Evolutionary conservation across 92 coral and sea anemone genomes (phyloP), one percentile per base, ranked within the genome.

Genomic region (Porites cylindrica): DNA sequence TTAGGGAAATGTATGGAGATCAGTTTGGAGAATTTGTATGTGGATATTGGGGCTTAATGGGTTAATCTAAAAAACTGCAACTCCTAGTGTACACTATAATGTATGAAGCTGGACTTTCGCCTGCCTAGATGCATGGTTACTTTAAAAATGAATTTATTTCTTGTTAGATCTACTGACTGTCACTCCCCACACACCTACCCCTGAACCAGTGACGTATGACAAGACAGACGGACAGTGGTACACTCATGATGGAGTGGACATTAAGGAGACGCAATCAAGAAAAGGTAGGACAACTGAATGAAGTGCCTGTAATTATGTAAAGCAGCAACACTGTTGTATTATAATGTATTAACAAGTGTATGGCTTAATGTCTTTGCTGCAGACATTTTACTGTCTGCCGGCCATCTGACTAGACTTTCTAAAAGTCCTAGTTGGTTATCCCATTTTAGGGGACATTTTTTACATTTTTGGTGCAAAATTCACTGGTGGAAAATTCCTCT

Each of bases 141-240:
- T 11, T 26, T 68, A 21, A 68, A 4, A 24, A 68, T 10, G 1
- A 21, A 6, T 24, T 6, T 4, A 51, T 68, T 62, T 68, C 2
- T 20, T 61, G 10, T 19, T 10, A 85, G 89, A 85, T 51, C 77
- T 85, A 38, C 59, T 85, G 19, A 85, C 76, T 19, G 66, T 85
- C 18, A 69, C 66, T 1, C 68, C 83, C 16, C 89, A 85, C 77
- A 67, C 67, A 4, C 89, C 82, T 77, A 91, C 82, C 51, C 66
- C 91, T 67, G 76, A 86, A 56, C 88, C 85, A 76, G 88, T 81
- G n/a, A n/a, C 6, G 0, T 91, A 47, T 71, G 85, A 91, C 82
- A 85, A 84, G 26, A 81, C 52, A 26, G 90, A 88, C 2, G 88
- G 93, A 8, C 90, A 91, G 61, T 56, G 61, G 61, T 56, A 56